Conservation (phyloP, 37 sponge, comb jelly and placozoan species). For the Ianthella basta region DNA sequence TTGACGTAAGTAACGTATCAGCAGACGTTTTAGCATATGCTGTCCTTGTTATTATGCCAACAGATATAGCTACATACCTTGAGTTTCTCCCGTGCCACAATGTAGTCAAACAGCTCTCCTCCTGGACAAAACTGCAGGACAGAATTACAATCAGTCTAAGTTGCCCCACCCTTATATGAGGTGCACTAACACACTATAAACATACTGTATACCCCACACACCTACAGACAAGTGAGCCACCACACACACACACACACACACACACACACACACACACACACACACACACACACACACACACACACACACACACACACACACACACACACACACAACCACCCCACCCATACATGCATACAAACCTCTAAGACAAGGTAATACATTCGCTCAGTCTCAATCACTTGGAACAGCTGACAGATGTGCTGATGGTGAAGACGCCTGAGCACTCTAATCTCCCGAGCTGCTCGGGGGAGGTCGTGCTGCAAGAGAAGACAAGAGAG, state of each 20-base stretch:
- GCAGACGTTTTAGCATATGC: neutral
- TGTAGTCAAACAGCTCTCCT: conserved; percentile 97
- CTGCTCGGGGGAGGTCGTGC: conserved; percentile 88
- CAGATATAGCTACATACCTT: too few relatives aligned
- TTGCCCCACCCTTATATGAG: too few relatives aligned
- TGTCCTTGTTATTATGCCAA: too few relatives aligned
- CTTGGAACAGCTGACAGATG: conserved; percentile 89
- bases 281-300: neutral
- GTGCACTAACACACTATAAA: neutral
- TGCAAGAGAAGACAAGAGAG: conserved; percentile 22
- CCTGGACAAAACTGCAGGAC: conserved; percentile 87
- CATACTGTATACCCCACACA: conserved; percentile 1
- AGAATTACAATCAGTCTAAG: neutral
- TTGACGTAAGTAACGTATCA: too few relatives aligned
- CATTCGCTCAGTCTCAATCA: conserved; percentile 84
- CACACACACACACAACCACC: neutral
- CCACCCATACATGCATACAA: neutral
- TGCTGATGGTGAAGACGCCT: conserved; percentile 89
- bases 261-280: neutral
- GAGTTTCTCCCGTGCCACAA: conserved; percentile 87
- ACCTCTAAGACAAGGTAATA: conserved; percentile 87
- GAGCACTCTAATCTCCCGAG: conserved; percentile 76
- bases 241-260: neutral
- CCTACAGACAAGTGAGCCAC: neutral
- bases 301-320: neutral